phyloP scores from a whole-genome alignment of 2,113 vertebrate species.

The Rhizomys pruinosus region DNA sequence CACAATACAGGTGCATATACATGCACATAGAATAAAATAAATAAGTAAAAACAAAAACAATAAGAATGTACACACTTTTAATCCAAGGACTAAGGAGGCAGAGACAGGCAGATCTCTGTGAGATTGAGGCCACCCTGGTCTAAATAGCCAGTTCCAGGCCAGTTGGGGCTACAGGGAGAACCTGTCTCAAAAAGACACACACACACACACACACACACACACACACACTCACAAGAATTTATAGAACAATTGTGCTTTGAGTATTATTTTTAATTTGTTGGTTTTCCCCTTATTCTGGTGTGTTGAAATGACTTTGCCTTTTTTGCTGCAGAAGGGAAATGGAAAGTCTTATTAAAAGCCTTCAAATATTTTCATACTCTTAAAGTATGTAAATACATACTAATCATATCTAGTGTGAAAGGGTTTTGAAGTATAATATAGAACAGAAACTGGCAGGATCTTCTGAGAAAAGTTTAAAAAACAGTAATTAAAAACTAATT shows the following conservation, averaged over 20 bases:
- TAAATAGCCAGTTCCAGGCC: no score
- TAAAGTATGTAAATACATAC: conserved; percentile 62
- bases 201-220: no score
- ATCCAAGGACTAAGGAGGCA: no score
- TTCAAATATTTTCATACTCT: conserved; percentile 80
- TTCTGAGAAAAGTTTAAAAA: conserved; percentile 72
- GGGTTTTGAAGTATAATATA: conserved; percentile 69
- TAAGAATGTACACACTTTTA: no score
- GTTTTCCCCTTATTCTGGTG: conserved; percentile 87
- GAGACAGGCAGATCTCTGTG: no score
- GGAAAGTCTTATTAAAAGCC: conserved; percentile 85
- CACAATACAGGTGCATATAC: no score
- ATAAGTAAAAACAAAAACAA: no score
- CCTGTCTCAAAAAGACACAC: no score
- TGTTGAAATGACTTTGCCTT: conserved; percentile 90
- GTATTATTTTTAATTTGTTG: conserved; percentile 91
- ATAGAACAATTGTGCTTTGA: conserved; percentile 95
- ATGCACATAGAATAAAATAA: no score
- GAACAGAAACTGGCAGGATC: conserved; percentile 76
- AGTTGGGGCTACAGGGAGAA: no score
- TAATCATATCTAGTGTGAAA: conserved; percentile 72
- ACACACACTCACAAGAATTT: no score
- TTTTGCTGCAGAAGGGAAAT: conserved; percentile 89
- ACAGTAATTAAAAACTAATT: conserved; percentile 59
- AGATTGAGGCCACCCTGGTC: no score